Evolutionary conservation across 2,797 vertebrate genomes (phyloP).

Genomic region (Catamblyrhynchus diadema): DNA sequence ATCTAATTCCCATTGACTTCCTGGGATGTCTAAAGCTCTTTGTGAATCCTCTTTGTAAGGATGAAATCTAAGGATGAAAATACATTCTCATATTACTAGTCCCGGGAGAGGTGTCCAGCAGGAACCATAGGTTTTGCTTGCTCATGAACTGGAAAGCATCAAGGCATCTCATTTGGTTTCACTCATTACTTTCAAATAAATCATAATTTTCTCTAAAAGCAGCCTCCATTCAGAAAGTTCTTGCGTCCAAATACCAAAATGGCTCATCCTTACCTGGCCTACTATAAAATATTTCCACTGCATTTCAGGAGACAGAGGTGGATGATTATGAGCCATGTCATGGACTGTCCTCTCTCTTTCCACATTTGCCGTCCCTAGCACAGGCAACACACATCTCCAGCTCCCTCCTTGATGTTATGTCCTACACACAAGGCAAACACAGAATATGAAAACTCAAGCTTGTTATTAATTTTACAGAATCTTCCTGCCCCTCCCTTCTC

Average conservation of each 20-base stretch:
- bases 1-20: slow-evolving; percentile 43
- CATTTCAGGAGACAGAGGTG: not conserved
- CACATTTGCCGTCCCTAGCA: not conserved
- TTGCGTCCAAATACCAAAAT: not conserved
- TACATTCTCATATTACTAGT: not conserved
- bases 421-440: not conserved
- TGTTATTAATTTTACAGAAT: not conserved
- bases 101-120: not conserved
- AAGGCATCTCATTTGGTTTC: not conserved
- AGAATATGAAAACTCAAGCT: not conserved
- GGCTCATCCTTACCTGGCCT: not conserved
- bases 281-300: not conserved
- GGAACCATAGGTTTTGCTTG: not conserved
- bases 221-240: not conserved
- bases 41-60: not conserved
- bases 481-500: not conserved
- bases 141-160: not conserved
- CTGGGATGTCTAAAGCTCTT: slow-evolving; percentile 8
- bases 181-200: not conserved
- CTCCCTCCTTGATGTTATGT: not conserved
- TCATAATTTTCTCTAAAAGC: not conserved
- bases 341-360: not conserved
- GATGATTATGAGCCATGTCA: not conserved
- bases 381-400: not conserved
- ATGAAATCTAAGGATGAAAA: not conserved